These are phyloP conservation scores for Suillia variegata DNA, from an alignment of 2,888 invertebrate species.

Conservation along the genomic window DNA sequence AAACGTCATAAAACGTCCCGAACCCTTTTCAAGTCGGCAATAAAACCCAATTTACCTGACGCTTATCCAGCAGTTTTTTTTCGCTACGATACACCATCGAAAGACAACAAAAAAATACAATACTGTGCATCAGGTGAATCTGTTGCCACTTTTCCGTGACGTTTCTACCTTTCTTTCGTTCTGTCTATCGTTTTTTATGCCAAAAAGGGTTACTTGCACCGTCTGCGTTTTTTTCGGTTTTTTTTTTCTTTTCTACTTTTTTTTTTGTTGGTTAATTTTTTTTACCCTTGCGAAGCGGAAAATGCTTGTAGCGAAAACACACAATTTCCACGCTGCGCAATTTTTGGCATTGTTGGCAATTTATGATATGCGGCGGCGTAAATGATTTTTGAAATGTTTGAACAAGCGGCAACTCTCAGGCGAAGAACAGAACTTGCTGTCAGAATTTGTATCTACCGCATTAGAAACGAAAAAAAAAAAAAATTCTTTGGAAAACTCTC, in stretches of 20 bases:
- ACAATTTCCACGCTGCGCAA: constrained; percentile 36
- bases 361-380: constrained; percentile 49
- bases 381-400: constrained; percentile 45
- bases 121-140: not conserved
- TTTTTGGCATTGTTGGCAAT: constrained; percentile 17
- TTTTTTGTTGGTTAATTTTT: no score
- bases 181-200: no score
- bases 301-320: constrained; percentile 47
- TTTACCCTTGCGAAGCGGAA: constrained; percentile 30
- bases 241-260: no score
- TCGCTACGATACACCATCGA: not conserved
- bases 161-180: not conserved
- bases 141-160: not conserved
- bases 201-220: not conserved
- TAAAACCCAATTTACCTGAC: not conserved
- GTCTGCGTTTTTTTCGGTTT: not conserved
- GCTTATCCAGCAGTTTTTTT: not conserved
- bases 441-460: constrained; percentile 34
- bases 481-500: not conserved
- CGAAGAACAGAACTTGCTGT: not conserved
- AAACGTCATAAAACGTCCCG: no score
- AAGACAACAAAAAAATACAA: not conserved
- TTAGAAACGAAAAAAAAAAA: not conserved
- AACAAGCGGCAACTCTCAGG: constrained; percentile 36
- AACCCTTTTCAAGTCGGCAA: not conserved